phyloP scores from a whole-genome alignment of 2,888 invertebrate species.

The Dryobotodes eremita region DNA sequence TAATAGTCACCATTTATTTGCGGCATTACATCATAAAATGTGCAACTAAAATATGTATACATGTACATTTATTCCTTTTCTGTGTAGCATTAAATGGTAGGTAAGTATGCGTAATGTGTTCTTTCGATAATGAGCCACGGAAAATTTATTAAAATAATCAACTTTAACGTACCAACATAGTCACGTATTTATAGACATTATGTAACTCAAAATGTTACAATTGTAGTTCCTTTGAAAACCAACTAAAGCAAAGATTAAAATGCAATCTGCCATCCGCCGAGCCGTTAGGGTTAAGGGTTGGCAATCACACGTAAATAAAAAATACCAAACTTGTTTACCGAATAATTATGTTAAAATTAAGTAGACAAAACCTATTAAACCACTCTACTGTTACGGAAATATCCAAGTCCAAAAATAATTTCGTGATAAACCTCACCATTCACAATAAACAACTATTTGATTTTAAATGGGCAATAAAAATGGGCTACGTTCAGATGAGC shows the following conservation, averaged over 20 bases:
- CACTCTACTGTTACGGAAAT: constrained; percentile 2
- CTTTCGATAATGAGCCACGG: constrained; percentile 36
- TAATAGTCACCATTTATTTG: background rate
- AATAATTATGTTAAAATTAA: background rate
- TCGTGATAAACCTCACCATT: background rate
- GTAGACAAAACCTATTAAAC: background rate
- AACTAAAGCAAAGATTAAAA: constrained; percentile 22
- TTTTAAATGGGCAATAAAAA: constrained; percentile 24
- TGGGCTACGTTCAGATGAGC: constrained; percentile 25
- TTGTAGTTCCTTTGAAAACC: constrained; percentile 34
- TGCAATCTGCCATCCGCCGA: constrained; percentile 26
- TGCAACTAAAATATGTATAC: background rate
- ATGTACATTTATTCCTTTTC: constrained; percentile 19
- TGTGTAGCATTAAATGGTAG: background rate
- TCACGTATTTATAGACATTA: constrained; percentile 41
- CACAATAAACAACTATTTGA: background rate
- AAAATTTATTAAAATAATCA: constrained; percentile 56
- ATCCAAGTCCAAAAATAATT: background rate
- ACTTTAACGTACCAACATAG: constrained; percentile 14
- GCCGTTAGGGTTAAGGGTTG: constrained; percentile 10
- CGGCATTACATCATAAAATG: constrained; percentile 1
- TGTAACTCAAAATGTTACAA: constrained; percentile 43
- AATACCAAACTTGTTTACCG: background rate
- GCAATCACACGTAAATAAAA: background rate
- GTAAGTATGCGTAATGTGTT: constrained; percentile 32